Conservation (phyloP, 2,888 invertebrate genomes). For the Podabrus alpinus region DNA sequence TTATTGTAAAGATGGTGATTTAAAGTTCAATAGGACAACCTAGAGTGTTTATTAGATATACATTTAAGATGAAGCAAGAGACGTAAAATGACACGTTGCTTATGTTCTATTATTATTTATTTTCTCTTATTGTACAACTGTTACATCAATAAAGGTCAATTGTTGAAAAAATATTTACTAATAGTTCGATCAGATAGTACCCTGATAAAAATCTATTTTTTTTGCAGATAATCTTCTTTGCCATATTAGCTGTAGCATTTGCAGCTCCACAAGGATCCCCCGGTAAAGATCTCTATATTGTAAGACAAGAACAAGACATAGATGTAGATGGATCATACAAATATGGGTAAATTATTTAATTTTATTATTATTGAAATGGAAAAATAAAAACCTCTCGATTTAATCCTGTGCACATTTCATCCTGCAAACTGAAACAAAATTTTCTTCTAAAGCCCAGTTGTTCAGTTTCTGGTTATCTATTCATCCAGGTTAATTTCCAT, state of each 20-base stretch:
- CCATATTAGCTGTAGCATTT: conserved; percentile 34
- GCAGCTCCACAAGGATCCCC: conserved; percentile 50
- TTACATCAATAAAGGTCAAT: conserved; percentile 3
- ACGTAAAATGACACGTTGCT: not conserved
- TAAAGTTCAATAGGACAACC: not conserved
- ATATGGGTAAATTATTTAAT: conserved; percentile 53
- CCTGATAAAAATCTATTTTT: not conserved
- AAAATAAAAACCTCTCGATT: not conserved
- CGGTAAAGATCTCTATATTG: conserved; percentile 66
- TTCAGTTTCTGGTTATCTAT: too few relatives aligned
- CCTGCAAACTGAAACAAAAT: too few relatives aligned
- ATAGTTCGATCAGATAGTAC: not conserved
- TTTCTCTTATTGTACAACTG: not conserved
- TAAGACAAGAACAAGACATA: conserved; percentile 69
- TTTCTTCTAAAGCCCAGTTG: too few relatives aligned
- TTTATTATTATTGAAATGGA: not conserved
- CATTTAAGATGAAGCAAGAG: not conserved
- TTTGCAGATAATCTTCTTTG: conserved; percentile 19
- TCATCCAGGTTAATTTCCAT: too few relatives aligned
- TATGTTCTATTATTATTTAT: conserved; percentile 5
- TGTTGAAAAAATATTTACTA: not conserved
- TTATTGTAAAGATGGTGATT: not conserved
- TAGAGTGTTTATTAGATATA: not conserved
- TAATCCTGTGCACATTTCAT: too few relatives aligned
- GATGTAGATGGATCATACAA: conserved; percentile 71